Percentiles rank a stretch among this genome's conserved stretches.
These are phyloP conservation scores for Sarcophaga peregrina DNA, from an alignment of 1,140 invertebrate genomes.

Conservation along the genomic window DNA sequence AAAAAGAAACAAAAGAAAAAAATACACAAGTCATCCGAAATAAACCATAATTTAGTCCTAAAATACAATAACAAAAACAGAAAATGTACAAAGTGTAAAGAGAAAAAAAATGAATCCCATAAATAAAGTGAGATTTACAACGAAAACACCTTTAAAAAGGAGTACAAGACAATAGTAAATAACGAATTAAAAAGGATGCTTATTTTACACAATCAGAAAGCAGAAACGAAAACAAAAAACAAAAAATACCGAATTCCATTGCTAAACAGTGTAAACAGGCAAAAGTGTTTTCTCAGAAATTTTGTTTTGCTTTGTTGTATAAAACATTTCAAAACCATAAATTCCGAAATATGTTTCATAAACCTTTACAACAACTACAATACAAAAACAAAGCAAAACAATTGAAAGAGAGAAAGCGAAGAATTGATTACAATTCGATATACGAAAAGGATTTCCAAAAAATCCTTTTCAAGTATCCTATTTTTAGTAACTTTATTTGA, in stretches of 20 bases:
- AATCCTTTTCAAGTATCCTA: not conserved
- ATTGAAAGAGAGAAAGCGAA: no score
- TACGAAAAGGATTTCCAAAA: not conserved
- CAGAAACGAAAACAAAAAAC: not conserved
- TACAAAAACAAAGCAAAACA: no score
- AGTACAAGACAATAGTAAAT: not conserved
- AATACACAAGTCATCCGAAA: not conserved
- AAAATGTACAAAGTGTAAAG: not conserved
- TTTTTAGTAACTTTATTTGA: not conserved
- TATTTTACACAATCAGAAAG: not conserved
- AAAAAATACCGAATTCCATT: not conserved
- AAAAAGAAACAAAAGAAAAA: not conserved
- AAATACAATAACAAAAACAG: not conserved
- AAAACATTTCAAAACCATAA: not conserved
- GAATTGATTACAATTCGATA: no score
- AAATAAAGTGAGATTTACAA: no score
- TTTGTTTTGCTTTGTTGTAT: not conserved
- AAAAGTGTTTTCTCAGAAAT: no score
- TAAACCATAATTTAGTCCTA: slow-evolving; percentile 11
- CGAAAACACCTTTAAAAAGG: no score
- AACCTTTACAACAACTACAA: not conserved
- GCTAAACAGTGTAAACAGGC: no score
- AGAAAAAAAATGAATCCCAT: no score
- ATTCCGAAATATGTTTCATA: not conserved
- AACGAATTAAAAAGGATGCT: slow-evolving; percentile 7